Evolutionary conservation across 2,888 invertebrate genomes (phyloP).

Genomic region (Oscheius sp.): DNA sequence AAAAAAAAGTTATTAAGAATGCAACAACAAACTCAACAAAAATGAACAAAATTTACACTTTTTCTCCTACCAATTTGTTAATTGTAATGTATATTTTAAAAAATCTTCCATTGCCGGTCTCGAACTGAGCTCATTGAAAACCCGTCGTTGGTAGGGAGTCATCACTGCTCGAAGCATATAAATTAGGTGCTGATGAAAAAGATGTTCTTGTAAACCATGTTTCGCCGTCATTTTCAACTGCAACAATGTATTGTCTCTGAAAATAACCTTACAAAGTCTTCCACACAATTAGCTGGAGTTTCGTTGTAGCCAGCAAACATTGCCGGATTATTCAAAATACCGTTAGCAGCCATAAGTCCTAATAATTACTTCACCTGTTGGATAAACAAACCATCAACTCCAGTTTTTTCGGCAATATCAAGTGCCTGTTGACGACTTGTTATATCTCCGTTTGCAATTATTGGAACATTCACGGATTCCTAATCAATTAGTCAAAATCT

Average conservation of each 20-base stretch:
- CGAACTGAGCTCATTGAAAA: constrained; percentile 54
- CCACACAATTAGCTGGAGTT: constrained; percentile 83
- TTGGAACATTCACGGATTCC: constrained; percentile 76
- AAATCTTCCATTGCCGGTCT: constrained; percentile 28
- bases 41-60: too few species aligned
- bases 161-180: constrained; percentile 90
- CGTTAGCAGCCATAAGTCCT: constrained; percentile 91
- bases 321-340: constrained; percentile 88
- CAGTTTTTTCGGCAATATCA: constrained; percentile 77
- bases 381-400: constrained; percentile 77
- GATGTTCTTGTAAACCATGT: constrained; percentile 81
- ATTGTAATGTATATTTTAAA: neutral
- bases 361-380: constrained; percentile 34
- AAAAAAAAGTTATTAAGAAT: too few species aligned
- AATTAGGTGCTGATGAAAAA: constrained; percentile 93
- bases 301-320: constrained; percentile 80
- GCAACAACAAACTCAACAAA: too few species aligned
- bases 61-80: too few species aligned
- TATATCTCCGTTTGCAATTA: constrained; percentile 92
- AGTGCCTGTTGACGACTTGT: constrained; percentile 80
- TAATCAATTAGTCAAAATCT: constrained; percentile 72
- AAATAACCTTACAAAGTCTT: constrained; percentile 78
- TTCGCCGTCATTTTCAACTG: constrained; percentile 71
- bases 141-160: constrained; percentile 78
- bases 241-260: neutral